phyloP scores from a whole-genome alignment of 2,113 vertebrate genomes.

The Morone saxatilis region DNA sequence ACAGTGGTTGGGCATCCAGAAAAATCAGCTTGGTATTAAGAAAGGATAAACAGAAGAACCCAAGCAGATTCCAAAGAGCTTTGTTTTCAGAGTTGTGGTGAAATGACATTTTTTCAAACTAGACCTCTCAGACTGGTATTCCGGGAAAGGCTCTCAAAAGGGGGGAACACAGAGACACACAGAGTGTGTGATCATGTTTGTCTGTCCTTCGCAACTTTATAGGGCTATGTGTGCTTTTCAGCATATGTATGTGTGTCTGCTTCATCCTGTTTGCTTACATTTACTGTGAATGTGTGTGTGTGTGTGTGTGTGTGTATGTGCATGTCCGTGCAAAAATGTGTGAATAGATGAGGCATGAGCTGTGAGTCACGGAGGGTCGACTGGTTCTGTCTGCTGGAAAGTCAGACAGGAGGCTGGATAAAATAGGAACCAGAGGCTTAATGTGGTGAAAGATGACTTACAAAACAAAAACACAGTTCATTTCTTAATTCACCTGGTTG shows the following conservation, averaged over 20 bases:
- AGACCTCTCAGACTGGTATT: conserved; percentile 69
- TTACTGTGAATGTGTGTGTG: conserved; percentile 4
- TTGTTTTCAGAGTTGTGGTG: conserved; percentile 80
- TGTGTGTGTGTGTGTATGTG: no score
- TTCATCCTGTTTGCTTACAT: conserved; percentile 37
- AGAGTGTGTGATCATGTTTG: conserved; percentile 41
- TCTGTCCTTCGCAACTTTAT: conserved; percentile 14
- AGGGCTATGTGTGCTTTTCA: conserved; percentile 18
- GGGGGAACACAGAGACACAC: conserved; percentile 44
- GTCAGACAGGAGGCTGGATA: conserved; percentile 65
- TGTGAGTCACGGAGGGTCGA: conserved; percentile 77
- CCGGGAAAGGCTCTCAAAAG: conserved; percentile 67
- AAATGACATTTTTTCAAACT: conserved; percentile 66
- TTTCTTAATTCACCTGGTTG: conserved; percentile 39
- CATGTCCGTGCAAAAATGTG: neutral
- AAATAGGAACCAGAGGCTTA: conserved; percentile 64
- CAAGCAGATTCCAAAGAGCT: conserved; percentile 72
- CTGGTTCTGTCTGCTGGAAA: conserved; percentile 55
- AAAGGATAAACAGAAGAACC: conserved; percentile 68
- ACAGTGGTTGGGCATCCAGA: conserved; percentile 59
- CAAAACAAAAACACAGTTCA: conserved; percentile 29
- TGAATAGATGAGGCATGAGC: conserved; percentile 71
- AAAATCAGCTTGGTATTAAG: conserved; percentile 61
- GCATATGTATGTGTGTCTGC: neutral
- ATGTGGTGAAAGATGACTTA: conserved; percentile 28